Evolutionary conservation across 2,888 invertebrate genomes (phyloP), one percentile per base, ranked within the genome.

Genomic region (Heliconius cydno): DNA sequence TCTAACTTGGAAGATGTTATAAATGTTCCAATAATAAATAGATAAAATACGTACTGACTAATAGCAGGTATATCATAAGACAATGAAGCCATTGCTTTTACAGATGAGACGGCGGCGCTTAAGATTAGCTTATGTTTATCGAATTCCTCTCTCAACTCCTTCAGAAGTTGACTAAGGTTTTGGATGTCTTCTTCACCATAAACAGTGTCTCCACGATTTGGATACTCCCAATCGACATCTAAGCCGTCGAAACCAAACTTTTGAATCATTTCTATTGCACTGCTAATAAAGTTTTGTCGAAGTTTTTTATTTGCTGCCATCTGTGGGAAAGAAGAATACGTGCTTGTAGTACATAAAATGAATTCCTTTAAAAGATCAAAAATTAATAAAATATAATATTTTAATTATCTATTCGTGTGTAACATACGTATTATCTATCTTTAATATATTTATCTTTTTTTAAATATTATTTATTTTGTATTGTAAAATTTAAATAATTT

Each of bases 151-250:
- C 92, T 94, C 66, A 97, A 84, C 86, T 97, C 96, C 85, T 92
- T 94, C 1, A 97, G 83, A 1, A 97, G 88, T 12, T 84, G 83
- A 0, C 93, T 92, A 81, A 94, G 96, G 85, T 96, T 96, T 9
- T 93, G 84, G 1, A 93, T 85, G 78, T 96, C 96, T 1, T 87
- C 90, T 13, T 79, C 66, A 0, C 91, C 91, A 38, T 96, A 91
- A 0, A 90, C 89, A 0, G 91, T 85, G 80, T 96, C 96, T 57
- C 96, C 90, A 71, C 96, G 95, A 73, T 92, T 95, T 0, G 97
- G 97, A 84, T 97, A 97, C 85, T 97, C 97, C 97, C 97, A 97
- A 87, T 97, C 97, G 0, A 97, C 73, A 85, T 97, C 97, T 0
- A 97, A 91, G 2, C 97, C 97, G 85, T 97, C 96, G 82, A 97